These are phyloP conservation scores for Anarhynchus alexandrinus DNA, from an alignment of 2,113 vertebrate species.

Conservation along the genomic window DNA sequence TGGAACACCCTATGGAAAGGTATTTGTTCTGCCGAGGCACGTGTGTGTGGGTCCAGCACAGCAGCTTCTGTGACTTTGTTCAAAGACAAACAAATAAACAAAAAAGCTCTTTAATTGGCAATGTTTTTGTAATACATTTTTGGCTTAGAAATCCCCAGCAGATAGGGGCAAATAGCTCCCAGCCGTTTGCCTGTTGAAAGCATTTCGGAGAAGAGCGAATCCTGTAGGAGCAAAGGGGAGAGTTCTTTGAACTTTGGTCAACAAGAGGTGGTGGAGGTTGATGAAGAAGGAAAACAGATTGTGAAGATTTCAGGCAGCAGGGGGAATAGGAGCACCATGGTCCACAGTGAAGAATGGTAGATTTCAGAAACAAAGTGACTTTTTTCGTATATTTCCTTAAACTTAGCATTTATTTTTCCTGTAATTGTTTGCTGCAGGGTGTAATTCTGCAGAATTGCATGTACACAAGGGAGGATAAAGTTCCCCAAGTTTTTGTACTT, in stretches of 20 bases:
- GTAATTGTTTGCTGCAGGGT: neutral
- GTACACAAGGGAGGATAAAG: neutral
- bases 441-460: neutral
- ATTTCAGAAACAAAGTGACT: neutral
- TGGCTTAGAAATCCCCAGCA: neutral
- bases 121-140: neutral
- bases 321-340: neutral
- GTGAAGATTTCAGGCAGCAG: neutral
- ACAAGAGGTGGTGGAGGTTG: neutral
- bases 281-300: neutral
- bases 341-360: neutral
- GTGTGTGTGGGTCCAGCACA: neutral
- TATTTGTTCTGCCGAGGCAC: neutral
- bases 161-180: neutral
- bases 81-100: neutral
- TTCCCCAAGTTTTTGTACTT: neutral
- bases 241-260: neutral
- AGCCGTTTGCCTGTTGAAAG: neutral
- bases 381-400: neutral
- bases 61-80: neutral
- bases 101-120: neutral
- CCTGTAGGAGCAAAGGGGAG: neutral
- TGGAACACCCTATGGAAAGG: constrained; percentile 9
- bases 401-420: constrained; percentile 10
- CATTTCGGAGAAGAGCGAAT: neutral